Base-by-base conservation (phyloP, 2,797 vertebrate genomes). In the Falco novaeseelandiae region DNA sequence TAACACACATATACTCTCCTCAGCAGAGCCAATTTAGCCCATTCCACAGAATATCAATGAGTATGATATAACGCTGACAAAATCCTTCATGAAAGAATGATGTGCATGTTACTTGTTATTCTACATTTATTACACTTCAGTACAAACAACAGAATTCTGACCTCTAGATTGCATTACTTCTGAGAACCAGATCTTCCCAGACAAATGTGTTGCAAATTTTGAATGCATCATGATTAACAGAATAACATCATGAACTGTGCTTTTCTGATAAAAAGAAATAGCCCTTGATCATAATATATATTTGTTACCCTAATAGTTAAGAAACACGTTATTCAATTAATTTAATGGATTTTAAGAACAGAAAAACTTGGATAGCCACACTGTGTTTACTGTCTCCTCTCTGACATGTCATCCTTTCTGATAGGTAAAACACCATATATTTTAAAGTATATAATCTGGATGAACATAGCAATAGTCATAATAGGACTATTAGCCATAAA, bases 61-160 rank as follows among this genome's bases (percentile, higher is more conserved):
- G 29, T 57, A 74, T 73, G 23, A 67, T 12, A 61, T 23, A 89
- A 95, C 20, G 42, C 71, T 23, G 27, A 70, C 38, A 89, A 94
- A 96, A 88, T 65, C 58, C 27, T 71, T 82, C 73, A 71, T 78
- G 51, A 67, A 78, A 83, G 40, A 89, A 87, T 38, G 9, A 54
- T 42, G 18, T 69, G 18, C 32, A 71, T 77, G 30, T 34, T 84
- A 95, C 90, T 76, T 49, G 20, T 55, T 83, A 66, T 84, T 93
- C 88, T 84, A 46, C 32, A 83, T 78, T 90, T 90, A 93, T 79
- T 89, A 55, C 18, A 63, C 44, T 71, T 87, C 36, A 76, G 34
- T 61, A 72, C 14, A 89, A 89, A 61, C 29, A 48, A 52, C 76
- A 83, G 49, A 94, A 87, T 94, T 85, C 74, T 93, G 67, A 92